phyloP scores from a whole-genome alignment of 2,888 invertebrate species.

The Tineola bisselliella region DNA sequence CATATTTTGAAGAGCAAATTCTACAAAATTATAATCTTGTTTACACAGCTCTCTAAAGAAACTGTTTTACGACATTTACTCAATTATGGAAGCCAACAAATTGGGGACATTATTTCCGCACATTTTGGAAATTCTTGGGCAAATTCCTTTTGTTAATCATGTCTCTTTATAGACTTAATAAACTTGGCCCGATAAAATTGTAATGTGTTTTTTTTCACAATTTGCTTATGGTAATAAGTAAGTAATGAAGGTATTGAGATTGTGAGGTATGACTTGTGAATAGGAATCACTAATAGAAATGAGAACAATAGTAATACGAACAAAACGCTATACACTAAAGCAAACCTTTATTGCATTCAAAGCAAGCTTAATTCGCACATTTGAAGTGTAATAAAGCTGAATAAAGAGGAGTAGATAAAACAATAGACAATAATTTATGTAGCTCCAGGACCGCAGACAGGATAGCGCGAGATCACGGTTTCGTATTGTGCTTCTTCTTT shows the following conservation, averaged over 20 bases:
- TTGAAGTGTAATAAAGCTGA: constrained; percentile 13
- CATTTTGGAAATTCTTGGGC: constrained; percentile 20
- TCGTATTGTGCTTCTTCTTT: constrained; percentile 37
- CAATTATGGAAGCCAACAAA: constrained; percentile 27
- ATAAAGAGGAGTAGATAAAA: constrained; percentile 36
- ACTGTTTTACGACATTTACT: constrained; percentile 27
- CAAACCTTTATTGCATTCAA: background rate
- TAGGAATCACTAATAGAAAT: background rate
- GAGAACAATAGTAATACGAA: too few relatives aligned
- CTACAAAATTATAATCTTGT: constrained; percentile 30
- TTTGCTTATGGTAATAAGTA: background rate
- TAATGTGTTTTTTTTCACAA: background rate
- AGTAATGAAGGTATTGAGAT: background rate
- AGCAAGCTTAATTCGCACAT: background rate
- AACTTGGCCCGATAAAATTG: background rate
- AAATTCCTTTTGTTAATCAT: constrained; percentile 20
- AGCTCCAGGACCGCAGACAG: constrained; percentile 9
- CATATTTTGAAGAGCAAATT: constrained; percentile 16
- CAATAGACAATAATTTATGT: constrained; percentile 47
- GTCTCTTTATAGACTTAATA: constrained; percentile 14
- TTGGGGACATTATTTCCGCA: constrained; percentile 26
- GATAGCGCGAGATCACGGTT: constrained; percentile 30
- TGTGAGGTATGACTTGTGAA: too few relatives aligned
- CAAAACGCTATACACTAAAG: background rate
- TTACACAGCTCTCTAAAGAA: constrained; percentile 27